Base-by-base conservation (phyloP, 2,888 invertebrate species). In the Tachystola acroxantha region DNA sequence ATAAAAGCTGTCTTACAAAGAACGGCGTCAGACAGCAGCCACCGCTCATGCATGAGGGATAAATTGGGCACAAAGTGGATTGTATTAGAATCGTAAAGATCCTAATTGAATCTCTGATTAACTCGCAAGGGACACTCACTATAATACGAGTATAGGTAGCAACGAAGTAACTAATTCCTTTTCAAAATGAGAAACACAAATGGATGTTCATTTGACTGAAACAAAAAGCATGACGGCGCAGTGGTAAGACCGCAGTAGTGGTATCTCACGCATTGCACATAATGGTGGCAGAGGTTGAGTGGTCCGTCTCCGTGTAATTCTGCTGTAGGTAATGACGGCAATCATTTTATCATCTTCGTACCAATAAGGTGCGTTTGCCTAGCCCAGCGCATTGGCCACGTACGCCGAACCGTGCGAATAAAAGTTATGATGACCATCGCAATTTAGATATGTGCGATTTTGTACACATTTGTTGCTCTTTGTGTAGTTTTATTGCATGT, bases 341-440 rank as follows among this genome's bases (percentile, higher is more conserved):
- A 85, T 85, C 80, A 84, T 84, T 80, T 78, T 70, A 78, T 75
- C 79, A 79, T 84, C 80, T 76, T 66, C 64, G 64, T 69, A 67
- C 74, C 78, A 70, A 76, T 79, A 72, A 64, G 61, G 52, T 61
- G 63, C 65, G 64, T 65, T 68, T 69, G 64, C 63, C 59, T 58
- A 54, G 53, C 50, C 60, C 60, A 48, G 49, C 50, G 43, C 51
- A 36, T 40, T 30, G 53, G 56, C 50, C 53, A 58, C 50, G 53
- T 50, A 57, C n/a, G 47, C 53, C 56, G 50, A 48, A 60, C 65
- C 65, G 67, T 72, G 72, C 72, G 73, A 73, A 75, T 71, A 63
- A 40, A 40, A 37, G 33, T 20, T 26, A 36, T 34, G 28, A 11
- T 11, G 10, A 11, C 11, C 27, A 27, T 27, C 6, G 27, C 27